phyloP scores from a whole-genome alignment of 2,113 vertebrate genomes.

The Lynx canadensis region DNA sequence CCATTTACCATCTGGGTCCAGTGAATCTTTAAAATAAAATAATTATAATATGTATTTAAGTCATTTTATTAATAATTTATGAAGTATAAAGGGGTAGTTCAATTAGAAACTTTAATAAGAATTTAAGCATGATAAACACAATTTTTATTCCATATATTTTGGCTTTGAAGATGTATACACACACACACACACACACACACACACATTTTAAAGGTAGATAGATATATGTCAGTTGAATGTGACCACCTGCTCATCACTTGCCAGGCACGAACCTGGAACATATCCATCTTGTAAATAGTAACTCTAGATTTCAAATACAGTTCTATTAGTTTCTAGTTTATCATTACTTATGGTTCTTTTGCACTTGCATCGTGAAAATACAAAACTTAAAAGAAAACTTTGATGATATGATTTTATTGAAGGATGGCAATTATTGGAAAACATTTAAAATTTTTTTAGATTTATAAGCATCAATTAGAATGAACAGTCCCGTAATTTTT shows the following conservation, averaged over 20 bases:
- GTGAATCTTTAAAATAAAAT: neutral
- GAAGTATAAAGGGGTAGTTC: neutral
- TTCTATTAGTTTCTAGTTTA: neutral
- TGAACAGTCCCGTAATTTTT: neutral
- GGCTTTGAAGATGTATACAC: neutral
- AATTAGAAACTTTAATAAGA: constrained; percentile 21
- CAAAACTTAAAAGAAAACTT: neutral
- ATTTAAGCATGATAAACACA: neutral
- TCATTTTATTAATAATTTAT: constrained; percentile 27
- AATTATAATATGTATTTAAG: neutral
- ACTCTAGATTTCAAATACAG: constrained; percentile 21
- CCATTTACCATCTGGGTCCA: neutral
- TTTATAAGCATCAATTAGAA: neutral
- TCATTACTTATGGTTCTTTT: neutral
- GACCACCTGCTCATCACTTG: neutral
- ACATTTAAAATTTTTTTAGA: constrained; percentile 19
- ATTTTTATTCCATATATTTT: constrained; percentile 16
- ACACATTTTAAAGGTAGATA: neutral
- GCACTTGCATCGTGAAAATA: neutral
- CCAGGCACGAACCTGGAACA: neutral
- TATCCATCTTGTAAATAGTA: neutral
- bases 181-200: neutral
- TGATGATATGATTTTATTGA: neutral
- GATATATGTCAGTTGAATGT: neutral
- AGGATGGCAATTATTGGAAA: neutral